Conservation (phyloP, 64 coral and sea anemone genomes). For the Pocillopora verrucosa region DNA sequence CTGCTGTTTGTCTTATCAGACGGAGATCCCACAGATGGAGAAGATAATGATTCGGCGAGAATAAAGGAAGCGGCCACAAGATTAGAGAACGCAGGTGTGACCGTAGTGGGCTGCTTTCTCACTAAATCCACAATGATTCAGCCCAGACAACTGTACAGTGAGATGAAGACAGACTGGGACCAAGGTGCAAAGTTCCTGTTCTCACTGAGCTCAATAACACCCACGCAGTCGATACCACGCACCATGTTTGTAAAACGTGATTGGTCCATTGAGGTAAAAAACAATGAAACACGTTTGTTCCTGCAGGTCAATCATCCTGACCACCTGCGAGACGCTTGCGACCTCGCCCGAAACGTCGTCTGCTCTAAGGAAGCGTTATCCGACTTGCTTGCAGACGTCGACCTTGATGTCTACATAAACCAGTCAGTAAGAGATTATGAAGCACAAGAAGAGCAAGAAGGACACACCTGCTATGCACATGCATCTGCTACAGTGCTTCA, state of each 20-base stretch:
- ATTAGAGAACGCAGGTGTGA: not conserved
- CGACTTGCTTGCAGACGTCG: not conserved
- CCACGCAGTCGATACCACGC: constrained; percentile 19
- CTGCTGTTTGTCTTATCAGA: constrained; percentile 53
- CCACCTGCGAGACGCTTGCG: constrained; percentile 6
- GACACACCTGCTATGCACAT: constrained; percentile 47
- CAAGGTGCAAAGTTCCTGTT: constrained; percentile 16
- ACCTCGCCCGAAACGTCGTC: not conserved
- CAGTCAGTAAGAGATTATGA: not conserved
- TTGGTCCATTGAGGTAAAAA: constrained; percentile 10
- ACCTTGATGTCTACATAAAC: constrained; percentile 44
- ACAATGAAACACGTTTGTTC: constrained; percentile 21
- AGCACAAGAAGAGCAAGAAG: not conserved
- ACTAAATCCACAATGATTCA: not conserved
- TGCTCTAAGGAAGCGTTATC: not conserved
- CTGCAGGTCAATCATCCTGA: constrained; percentile 37
- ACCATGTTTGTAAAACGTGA: constrained; percentile 32
- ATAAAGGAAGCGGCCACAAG: not conserved
- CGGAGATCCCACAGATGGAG: constrained; percentile 33
- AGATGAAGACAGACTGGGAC: not conserved
- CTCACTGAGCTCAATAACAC: not conserved
- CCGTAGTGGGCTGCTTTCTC: not conserved
- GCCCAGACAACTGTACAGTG: constrained; percentile 1
- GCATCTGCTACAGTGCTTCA: constrained; percentile 55
- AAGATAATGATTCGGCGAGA: not conserved